Evolutionary conservation across 2,113 vertebrate species (phyloP).

Genomic region (Cavia aperea): DNA sequence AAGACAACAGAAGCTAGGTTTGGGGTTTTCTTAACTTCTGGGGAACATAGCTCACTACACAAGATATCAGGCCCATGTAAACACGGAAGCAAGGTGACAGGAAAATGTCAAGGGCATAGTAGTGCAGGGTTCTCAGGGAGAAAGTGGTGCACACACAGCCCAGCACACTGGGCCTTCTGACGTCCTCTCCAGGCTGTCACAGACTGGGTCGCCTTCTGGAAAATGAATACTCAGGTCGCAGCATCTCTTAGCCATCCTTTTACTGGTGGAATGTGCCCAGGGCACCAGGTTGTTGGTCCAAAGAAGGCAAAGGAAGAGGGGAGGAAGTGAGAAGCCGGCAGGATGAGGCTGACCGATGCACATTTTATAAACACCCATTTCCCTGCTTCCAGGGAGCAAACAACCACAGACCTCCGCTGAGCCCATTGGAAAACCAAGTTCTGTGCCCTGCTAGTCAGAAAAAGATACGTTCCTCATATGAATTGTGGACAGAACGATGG

Average conservation of each 20-base stretch:
- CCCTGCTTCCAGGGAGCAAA: background rate
- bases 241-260: background rate
- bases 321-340: background rate
- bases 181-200: no score
- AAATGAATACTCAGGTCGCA: background rate
- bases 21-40: background rate
- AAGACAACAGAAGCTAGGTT: background rate
- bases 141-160: accelerated
- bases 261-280: background rate
- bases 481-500: background rate
- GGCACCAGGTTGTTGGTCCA: background rate
- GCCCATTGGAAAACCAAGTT: background rate
- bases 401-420: background rate
- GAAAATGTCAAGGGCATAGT: background rate
- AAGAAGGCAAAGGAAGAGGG: background rate
- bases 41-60: background rate
- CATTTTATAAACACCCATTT: accelerated
- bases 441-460: background rate
- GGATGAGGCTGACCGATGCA: background rate
- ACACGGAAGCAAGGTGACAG: background rate
- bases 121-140: background rate
- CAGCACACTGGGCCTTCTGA: accelerated
- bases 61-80: background rate
- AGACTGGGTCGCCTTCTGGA: background rate
- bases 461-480: background rate